Percentiles rank a stretch among this genome's conserved stretches.
phyloP scores from a whole-genome alignment of 2,888 invertebrate species.

The Caenorhabditis virilis region DNA sequence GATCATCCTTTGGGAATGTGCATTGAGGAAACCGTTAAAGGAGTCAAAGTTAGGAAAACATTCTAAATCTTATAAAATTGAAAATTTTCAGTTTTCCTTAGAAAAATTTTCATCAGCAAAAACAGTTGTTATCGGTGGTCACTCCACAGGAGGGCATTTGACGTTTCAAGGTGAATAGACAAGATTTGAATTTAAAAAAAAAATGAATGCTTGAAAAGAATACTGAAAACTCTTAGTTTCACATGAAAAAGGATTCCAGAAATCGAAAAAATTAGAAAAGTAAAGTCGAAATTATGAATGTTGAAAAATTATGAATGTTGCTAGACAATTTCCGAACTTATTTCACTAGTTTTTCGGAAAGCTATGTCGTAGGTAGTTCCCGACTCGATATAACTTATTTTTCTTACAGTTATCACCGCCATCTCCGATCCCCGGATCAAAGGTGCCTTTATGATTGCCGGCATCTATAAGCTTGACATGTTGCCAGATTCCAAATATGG shows the following conservation, averaged over 20 bases:
- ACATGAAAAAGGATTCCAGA: too few relatives aligned
- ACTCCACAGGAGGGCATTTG: slow-evolving; percentile 45
- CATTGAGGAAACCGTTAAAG: slow-evolving; percentile 20
- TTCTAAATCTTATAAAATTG: too few relatives aligned
- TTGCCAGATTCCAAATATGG: slow-evolving; percentile 13
- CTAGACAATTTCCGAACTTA: too few relatives aligned
- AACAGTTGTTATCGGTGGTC: slow-evolving; percentile 39
- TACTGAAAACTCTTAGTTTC: not conserved
- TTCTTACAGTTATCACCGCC: too few relatives aligned
- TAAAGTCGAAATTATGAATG: too few relatives aligned
- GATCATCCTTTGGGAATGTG: slow-evolving; percentile 25
- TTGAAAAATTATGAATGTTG: too few relatives aligned
- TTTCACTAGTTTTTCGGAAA: too few relatives aligned
- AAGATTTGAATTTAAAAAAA: not conserved
- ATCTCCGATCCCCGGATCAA: slow-evolving; percentile 8
- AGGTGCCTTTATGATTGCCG: slow-evolving; percentile 19
- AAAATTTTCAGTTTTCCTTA: not conserved
- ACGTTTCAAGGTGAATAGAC: slow-evolving; percentile 25
- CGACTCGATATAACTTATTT: too few relatives aligned
- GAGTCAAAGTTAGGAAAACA: slow-evolving; percentile 13
- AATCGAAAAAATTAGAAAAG: too few relatives aligned
- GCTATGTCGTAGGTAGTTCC: too few relatives aligned
- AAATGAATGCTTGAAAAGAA: not conserved
- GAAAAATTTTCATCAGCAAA: slow-evolving; percentile 1
- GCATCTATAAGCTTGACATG: slow-evolving; percentile 24